phyloP scores from a whole-genome alignment of 2,113 vertebrate genomes.

The Python bivittatus region DNA sequence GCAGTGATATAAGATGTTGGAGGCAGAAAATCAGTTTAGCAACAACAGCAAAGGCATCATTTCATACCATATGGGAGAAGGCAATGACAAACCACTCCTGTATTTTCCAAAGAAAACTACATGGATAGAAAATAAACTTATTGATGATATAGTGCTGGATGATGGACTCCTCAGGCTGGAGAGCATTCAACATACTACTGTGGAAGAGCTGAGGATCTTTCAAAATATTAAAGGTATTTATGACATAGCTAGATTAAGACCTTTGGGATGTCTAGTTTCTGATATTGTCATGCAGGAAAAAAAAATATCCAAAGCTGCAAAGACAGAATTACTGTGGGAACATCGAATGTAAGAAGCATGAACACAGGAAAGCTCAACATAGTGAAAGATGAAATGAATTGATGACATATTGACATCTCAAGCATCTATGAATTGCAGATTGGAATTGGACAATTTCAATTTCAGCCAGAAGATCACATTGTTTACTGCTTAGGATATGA shows the following conservation, averaged over 20 bases:
- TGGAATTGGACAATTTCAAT: not conserved
- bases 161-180: not conserved
- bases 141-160: not conserved
- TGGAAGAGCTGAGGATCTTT: not conserved
- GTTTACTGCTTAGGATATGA: not conserved
- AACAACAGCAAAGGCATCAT: not conserved
- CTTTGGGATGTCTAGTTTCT: not conserved
- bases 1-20: not conserved
- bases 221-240: not conserved
- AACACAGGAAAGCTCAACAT: not conserved
- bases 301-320: not conserved
- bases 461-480: not conserved
- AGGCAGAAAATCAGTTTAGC: not conserved
- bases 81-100: not conserved
- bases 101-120: not conserved
- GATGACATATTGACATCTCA: not conserved
- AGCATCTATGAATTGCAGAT: not conserved
- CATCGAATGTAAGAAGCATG: not conserved
- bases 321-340: not conserved
- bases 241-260: not conserved
- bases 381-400: not conserved
- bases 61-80: not conserved
- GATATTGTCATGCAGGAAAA: not conserved
- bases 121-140: not conserved
- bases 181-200: not conserved